phyloP scores from a whole-genome alignment of 2,888 invertebrate genomes.

The Pherbina coryleti region DNA sequence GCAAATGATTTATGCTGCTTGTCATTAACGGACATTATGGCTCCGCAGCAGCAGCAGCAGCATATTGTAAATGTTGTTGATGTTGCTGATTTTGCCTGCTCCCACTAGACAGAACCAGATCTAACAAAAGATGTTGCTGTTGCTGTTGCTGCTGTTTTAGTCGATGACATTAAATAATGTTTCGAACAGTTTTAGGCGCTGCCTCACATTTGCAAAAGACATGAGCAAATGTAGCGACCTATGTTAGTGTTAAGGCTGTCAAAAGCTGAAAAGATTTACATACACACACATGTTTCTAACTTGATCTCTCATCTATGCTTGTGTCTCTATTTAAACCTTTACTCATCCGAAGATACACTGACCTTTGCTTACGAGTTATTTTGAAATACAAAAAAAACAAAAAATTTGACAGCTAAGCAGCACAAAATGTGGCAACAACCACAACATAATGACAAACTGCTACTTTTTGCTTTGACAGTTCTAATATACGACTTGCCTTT shows the following conservation, averaged over 20 bases:
- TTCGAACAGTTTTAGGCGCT: not conserved
- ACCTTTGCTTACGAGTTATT: too few relatives aligned
- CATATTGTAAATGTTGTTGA: not conserved
- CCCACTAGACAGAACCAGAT: too few relatives aligned
- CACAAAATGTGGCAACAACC: slow-evolving; percentile 23
- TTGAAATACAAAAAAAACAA: too few relatives aligned
- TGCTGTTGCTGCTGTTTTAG: not conserved
- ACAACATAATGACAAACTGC: slow-evolving; percentile 43
- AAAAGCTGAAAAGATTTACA: slow-evolving; percentile 6
- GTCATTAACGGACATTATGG: slow-evolving; percentile 8
- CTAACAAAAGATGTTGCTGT: not conserved
- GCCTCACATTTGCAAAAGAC: not conserved
- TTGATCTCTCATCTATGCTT: too few relatives aligned
- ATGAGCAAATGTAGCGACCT: slow-evolving; percentile 15
- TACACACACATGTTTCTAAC: too few relatives aligned
- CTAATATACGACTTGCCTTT: slow-evolving; percentile 1
- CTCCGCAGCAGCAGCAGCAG: not conserved
- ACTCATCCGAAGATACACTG: too few relatives aligned
- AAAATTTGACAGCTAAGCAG: not conserved
- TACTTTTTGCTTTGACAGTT: slow-evolving; percentile 14
- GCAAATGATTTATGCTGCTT: slow-evolving; percentile 1
- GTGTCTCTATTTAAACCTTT: too few relatives aligned
- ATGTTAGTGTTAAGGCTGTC: slow-evolving; percentile 6
- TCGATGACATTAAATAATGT: slow-evolving; percentile 8
- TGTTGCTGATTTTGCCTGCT: too few relatives aligned